Evolutionary conservation across 2,797 vertebrate genomes (phyloP), one percentile per base, ranked within the genome.

Genomic region (Lepus townsendii): DNA sequence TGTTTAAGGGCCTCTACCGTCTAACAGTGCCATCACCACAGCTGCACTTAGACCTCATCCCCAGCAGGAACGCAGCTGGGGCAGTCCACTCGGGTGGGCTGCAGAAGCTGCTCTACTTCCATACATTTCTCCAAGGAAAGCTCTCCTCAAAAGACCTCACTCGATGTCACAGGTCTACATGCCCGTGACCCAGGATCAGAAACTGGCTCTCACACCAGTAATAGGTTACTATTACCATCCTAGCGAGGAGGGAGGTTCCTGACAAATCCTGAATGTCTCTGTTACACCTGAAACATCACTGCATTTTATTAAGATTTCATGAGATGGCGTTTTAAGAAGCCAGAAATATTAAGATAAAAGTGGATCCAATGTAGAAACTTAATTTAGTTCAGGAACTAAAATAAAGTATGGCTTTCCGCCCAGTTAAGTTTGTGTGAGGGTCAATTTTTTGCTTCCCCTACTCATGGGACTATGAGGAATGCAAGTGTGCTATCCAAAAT

Each of bases 291-390:
- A 85, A 42, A 86, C 66, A 5, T 87, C 73, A 79, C 11, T 83
- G 68, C 77, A 77, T 63, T 80, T 93, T 63, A 79, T 75, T 47
- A 87, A 83, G 17, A 91, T 35, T 80, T 91, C 32, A 17, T 60
- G 27, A 72, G 88, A 86, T 47, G 26, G 12, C 20, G 22, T 57
- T 88, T 54, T 60, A 83, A 92, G 26, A 84, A 85, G 71, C 0
- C 20, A 47, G 8, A 9, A 24, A 91, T 63, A 78, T 75, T 91
- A 86, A 69, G 35, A 76, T 75, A 32, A 94, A 86, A 88, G 24
- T 88, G 24, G 6, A 4, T 68, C 57, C 7, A 47, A 50, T 27
- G 7, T 16, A 54, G 7, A 89, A 50, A 83, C 86, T 89, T 71
- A 66, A 89, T 89, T 83, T 68, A 52, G 27, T 68, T 38, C 84